Conservation (phyloP, 2,888 invertebrate genomes). For the Heterodera filipjevi region DNA sequence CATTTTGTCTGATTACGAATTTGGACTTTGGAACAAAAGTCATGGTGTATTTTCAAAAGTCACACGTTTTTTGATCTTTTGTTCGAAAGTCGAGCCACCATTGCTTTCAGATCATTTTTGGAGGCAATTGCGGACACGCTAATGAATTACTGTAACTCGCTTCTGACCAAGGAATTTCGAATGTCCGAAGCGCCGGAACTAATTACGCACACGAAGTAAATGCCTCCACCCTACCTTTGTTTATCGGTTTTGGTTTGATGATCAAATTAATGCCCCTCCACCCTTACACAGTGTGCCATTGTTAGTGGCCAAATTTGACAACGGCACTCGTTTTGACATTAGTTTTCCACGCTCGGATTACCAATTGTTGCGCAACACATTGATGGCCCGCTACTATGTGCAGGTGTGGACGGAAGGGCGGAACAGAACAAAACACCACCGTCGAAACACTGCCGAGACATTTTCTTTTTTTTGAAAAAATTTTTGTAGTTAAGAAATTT, state of each 20-base stretch:
- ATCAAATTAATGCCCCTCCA: too few relatives aligned
- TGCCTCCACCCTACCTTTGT: too few relatives aligned
- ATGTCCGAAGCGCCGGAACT: not conserved
- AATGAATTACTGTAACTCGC: not conserved
- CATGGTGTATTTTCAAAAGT: too few relatives aligned
- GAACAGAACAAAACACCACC: not conserved
- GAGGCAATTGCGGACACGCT: conserved; percentile 22
- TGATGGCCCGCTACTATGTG: conserved; percentile 49
- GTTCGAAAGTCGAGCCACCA: too few relatives aligned
- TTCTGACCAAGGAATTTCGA: not conserved
- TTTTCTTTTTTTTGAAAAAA: not conserved
- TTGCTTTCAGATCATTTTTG: conserved; percentile 35
- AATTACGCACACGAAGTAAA: not conserved
- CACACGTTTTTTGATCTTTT: too few relatives aligned
- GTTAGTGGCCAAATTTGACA: conserved; percentile 41
- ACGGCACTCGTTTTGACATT: conserved; percentile 49
- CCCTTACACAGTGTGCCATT: conserved; percentile 42
- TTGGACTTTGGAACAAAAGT: too few relatives aligned
- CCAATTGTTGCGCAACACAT: conserved; percentile 48
- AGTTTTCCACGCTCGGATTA: conserved; percentile 46
- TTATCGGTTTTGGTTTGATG: not conserved
- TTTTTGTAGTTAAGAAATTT: too few relatives aligned
- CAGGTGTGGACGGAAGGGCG: conserved; percentile 31
- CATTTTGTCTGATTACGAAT: too few relatives aligned
- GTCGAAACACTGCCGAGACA: too few relatives aligned